Conservation (phyloP, 1,140 invertebrate genomes). For the Vollenhovia emeryi region DNA sequence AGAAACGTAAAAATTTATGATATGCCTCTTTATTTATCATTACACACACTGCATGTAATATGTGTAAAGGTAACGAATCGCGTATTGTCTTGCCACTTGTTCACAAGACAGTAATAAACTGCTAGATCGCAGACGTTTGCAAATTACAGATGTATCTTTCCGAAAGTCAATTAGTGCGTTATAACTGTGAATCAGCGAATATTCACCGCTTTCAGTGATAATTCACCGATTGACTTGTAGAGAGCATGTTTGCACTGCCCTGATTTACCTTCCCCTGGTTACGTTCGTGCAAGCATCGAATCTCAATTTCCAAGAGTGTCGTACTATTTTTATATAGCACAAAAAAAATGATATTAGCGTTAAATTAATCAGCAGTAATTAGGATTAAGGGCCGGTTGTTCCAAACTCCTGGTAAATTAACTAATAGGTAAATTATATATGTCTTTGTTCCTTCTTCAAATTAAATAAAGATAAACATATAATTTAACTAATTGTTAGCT, state of each 20-base stretch:
- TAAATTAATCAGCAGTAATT: slow-evolving; percentile 9
- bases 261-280: neutral
- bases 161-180: too few species aligned
- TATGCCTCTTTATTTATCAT: slow-evolving; percentile 17
- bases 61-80: neutral
- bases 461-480: too few species aligned
- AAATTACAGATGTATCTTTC: neutral
- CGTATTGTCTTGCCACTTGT: neutral
- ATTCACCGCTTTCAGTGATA: too few species aligned
- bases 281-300: neutral
- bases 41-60: neutral
- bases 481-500: too few species aligned
- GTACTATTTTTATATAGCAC: slow-evolving; percentile 26
- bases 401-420: too few species aligned
- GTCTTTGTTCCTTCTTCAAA: too few species aligned
- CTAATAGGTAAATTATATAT: too few species aligned
- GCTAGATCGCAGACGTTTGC: neutral
- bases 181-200: too few species aligned
- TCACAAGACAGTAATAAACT: neutral
- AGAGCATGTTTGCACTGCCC: too few species aligned
- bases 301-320: slow-evolving; percentile 7
- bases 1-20: neutral
- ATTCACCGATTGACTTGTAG: too few species aligned
- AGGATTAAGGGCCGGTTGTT: too few species aligned
- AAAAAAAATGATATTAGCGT: neutral